These are phyloP conservation scores for Poeciliopsis presidionis DNA, from an alignment of 2,797 vertebrate genomes.

Conservation along the genomic window DNA sequence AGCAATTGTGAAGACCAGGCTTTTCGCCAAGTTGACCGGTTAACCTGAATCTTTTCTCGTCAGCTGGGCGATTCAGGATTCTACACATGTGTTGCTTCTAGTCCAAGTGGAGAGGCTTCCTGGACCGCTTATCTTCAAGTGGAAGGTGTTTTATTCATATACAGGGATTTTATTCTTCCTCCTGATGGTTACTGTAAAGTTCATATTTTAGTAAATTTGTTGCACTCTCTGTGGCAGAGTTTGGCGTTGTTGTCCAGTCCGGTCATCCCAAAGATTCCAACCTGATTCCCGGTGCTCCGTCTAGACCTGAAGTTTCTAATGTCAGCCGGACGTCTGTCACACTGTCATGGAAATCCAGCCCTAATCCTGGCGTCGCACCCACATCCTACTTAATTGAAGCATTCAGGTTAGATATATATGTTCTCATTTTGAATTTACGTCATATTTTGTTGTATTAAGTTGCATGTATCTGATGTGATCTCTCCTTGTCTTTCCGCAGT, in stretches of 20 bases:
- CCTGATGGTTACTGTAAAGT: fast-evolving
- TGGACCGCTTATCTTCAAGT: slow-evolving; percentile 94
- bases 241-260: slow-evolving; percentile 90
- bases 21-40: background rate
- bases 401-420: slow-evolving; percentile 87
- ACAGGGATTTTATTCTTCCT: fast-evolving
- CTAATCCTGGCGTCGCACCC: slow-evolving; percentile 86
- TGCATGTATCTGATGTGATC: slow-evolving; percentile 17
- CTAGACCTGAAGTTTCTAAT: slow-evolving; percentile 92
- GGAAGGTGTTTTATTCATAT: slow-evolving; percentile 83
- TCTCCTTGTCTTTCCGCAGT: slow-evolving; percentile 68
- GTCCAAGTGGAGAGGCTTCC: slow-evolving; percentile 91
- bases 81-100: slow-evolving; percentile 93
- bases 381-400: slow-evolving; percentile 94
- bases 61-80: slow-evolving; percentile 93
- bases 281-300: slow-evolving; percentile 91
- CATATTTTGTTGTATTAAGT: background rate
- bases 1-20: background rate
- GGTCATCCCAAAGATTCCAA: slow-evolving; percentile 89
- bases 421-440: background rate
- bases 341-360: slow-evolving; percentile 90
- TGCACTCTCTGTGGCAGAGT: slow-evolving; percentile 80
- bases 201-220: background rate
- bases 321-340: slow-evolving; percentile 89
- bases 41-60: slow-evolving; percentile 12